Evolutionary conservation across 2,113 vertebrate species (phyloP).

Genomic region (Ammodytes dubius): DNA sequence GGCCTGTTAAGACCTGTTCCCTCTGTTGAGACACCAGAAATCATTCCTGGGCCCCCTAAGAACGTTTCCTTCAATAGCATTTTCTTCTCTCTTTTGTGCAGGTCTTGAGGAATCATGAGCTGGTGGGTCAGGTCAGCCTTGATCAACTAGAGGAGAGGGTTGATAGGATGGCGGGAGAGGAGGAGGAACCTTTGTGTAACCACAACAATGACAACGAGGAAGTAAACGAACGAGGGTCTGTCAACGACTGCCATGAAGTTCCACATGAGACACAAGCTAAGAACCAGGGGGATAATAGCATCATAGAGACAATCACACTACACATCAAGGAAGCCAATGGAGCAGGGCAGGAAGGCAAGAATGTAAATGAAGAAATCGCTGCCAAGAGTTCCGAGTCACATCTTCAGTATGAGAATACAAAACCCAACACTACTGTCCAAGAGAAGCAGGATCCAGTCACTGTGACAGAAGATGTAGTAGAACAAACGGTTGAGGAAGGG

Average conservation of each 20-base stretch:
- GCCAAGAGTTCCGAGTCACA: not conserved
- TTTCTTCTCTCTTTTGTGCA: conserved; percentile 19
- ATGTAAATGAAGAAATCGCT: not conserved
- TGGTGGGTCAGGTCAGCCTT: conserved; percentile 73
- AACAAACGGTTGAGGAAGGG: not conserved
- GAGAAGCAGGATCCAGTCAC: not conserved
- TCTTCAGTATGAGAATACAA: not conserved
- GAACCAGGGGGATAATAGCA: not conserved
- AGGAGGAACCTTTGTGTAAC: conserved; percentile 2
- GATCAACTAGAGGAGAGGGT: conserved; percentile 47
- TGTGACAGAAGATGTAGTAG: not conserved
- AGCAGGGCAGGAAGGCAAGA: not conserved
- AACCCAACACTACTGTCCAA: not conserved
- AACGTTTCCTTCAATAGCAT: not conserved
- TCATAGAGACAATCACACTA: not conserved
- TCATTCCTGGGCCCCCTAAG: not conserved
- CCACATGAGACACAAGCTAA: not conserved
- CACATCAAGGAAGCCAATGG: not conserved
- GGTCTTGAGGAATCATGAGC: conserved; percentile 77
- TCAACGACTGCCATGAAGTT: not conserved
- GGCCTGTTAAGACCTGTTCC: no score
- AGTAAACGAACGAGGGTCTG: not conserved
- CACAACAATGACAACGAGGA: not conserved
- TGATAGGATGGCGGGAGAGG: not conserved
- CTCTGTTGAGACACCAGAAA: no score